These are phyloP conservation scores for Erpetoichthys calabaricus DNA, from an alignment of 2,797 vertebrate species.

Conservation along the genomic window DNA sequence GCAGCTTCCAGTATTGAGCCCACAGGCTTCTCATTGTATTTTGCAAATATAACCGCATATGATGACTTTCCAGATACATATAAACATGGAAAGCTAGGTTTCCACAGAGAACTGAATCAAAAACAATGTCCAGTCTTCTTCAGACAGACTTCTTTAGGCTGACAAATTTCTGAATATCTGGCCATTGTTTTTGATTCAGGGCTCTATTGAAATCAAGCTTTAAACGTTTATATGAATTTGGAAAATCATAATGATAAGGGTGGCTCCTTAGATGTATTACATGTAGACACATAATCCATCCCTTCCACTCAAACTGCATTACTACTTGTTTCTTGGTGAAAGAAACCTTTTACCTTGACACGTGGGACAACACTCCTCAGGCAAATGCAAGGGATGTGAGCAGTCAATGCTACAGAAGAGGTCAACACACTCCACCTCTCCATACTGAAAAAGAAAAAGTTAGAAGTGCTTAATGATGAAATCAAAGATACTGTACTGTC, in stretches of 20 bases:
- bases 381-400: slow-evolving; percentile 5
- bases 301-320: not conserved
- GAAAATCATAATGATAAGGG: not conserved
- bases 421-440: slow-evolving; percentile 50
- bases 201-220: no score
- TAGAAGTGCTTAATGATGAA: not conserved
- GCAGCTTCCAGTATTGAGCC: no score
- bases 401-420: slow-evolving; percentile 30
- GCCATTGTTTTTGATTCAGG: no score
- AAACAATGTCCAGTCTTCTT: no score
- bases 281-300: not conserved
- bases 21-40: no score
- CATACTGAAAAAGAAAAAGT: slow-evolving; percentile 29
- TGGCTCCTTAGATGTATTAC: not conserved
- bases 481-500: not conserved
- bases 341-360: slow-evolving; percentile 36
- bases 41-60: no score
- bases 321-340: not conserved
- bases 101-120: no score
- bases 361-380: slow-evolving; percentile 31
- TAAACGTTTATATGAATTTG: not conserved
- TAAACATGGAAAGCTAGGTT: no score
- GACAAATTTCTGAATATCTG: no score
- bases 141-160: no score
- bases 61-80: no score